phyloP scores from a whole-genome alignment of 2,797 vertebrate species.

The Philypnodon macrostomus region DNA sequence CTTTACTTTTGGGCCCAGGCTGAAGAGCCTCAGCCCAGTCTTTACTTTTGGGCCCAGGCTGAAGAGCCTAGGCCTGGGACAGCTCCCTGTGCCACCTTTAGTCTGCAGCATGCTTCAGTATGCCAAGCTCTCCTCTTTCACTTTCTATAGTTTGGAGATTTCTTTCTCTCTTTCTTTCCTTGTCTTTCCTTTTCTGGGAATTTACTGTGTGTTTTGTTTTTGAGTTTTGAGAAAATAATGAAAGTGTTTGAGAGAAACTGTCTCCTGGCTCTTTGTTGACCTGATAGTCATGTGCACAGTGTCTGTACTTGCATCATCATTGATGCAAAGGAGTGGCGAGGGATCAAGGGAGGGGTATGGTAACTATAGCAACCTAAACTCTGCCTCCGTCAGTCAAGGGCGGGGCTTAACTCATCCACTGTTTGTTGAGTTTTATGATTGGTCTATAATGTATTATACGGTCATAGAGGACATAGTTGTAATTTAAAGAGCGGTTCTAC shows the following conservation, averaged over 20 bases:
- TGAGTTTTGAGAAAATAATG: constrained; percentile 82
- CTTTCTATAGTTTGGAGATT: constrained; percentile 58
- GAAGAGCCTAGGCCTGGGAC: constrained; percentile 18
- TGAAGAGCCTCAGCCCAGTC: constrained; percentile 30
- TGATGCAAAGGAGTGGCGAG: constrained; percentile 48
- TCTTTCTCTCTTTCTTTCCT: constrained; percentile 40
- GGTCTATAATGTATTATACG: no score
- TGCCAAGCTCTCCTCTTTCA: constrained; percentile 52
- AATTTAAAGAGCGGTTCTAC: no score
- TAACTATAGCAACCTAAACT: constrained; percentile 64
- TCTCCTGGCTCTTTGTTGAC: constrained; percentile 46
- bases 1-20: no score
- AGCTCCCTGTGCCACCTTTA: constrained; percentile 54
- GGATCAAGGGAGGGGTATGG: constrained; percentile 40
- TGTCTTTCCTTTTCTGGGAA: constrained; percentile 60
- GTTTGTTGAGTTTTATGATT: no score
- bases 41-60: constrained; percentile 44
- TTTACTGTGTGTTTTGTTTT: constrained; percentile 73
- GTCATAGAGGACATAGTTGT: no score
- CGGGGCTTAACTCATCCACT: constrained; percentile 22
- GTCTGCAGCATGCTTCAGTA: constrained; percentile 74
- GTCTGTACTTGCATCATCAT: constrained; percentile 26
- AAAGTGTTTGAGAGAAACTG: constrained; percentile 82
- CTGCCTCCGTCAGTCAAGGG: constrained; percentile 42
- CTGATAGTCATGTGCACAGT: constrained; percentile 22